Percentiles rank a stretch among this genome's conserved stretches.
phyloP scores from a whole-genome alignment of 1,140 invertebrate genomes.

The Galendromus occidentalis region DNA sequence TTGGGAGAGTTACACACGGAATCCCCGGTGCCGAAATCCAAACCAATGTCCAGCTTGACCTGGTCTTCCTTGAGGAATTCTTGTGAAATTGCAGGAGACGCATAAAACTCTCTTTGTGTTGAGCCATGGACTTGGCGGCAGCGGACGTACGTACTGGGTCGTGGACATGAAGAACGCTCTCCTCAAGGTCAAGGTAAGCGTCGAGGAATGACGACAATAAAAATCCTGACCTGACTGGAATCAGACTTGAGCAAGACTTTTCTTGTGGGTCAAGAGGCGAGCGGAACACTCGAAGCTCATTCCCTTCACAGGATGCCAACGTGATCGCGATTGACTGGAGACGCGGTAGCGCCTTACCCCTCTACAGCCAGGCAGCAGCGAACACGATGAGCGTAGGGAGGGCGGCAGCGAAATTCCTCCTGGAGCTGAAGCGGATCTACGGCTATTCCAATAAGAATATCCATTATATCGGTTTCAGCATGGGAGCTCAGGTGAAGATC shows the following conservation, averaged over 20 bases:
- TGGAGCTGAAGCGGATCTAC: not conserved
- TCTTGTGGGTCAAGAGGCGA: constrained; percentile 58
- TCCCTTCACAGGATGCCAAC: not conserved
- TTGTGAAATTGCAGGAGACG: not conserved
- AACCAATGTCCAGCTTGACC: no score
- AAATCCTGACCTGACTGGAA: no score
- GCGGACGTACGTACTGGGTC: constrained; percentile 69
- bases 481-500: constrained; percentile 37
- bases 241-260: no score
- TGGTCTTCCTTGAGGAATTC: no score
- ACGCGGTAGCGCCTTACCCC: constrained; percentile 14
- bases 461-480: constrained; percentile 39
- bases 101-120: constrained; percentile 45
- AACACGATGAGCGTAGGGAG: constrained; percentile 18
- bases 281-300: constrained; percentile 24
- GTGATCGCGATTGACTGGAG: constrained; percentile 18
- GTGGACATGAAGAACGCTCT: constrained; percentile 71
- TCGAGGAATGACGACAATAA: not conserved
- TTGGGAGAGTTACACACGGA: no score
- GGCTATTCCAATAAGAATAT: constrained; percentile 22
- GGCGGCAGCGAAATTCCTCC: not conserved
- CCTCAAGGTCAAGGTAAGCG: constrained; percentile 28
- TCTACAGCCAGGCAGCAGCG: constrained; percentile 14
- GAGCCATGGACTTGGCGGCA: constrained; percentile 78
- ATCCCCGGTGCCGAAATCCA: no score